These are phyloP conservation scores for Agrilus cyanescens DNA, from an alignment of 2,888 invertebrate species.

Conservation along the genomic window DNA sequence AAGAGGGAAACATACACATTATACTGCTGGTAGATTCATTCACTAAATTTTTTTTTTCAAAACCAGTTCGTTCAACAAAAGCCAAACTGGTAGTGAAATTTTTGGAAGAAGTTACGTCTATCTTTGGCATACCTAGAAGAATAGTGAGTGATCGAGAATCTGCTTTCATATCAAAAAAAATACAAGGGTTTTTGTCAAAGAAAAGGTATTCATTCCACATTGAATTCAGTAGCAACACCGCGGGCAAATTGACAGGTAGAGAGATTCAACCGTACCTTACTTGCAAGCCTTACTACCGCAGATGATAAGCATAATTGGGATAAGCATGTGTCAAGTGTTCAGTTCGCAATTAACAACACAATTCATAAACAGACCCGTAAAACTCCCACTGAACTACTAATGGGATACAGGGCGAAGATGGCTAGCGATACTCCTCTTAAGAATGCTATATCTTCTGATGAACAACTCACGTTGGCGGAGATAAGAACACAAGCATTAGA, in stretches of 20 bases:
- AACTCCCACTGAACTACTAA: slow-evolving; percentile 1
- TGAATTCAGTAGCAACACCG: slow-evolving; percentile 19
- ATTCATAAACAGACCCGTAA: slow-evolving; percentile 5
- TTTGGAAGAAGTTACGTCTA: slow-evolving; percentile 13
- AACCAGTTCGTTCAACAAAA: slow-evolving; percentile 14
- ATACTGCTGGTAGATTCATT: slow-evolving; percentile 21
- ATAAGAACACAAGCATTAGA: slow-evolving; percentile 1
- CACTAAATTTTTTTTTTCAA: slow-evolving; percentile 19
- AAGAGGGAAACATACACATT: slow-evolving; percentile 14
- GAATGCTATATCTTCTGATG: background rate
- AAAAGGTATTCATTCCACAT: slow-evolving; percentile 15
- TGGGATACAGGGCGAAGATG: slow-evolving; percentile 8
- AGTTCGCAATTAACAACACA: slow-evolving; percentile 15
- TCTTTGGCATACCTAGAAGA: slow-evolving; percentile 13
- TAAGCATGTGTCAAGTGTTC: slow-evolving; percentile 7
- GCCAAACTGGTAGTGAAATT: slow-evolving; percentile 12
- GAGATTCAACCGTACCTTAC: slow-evolving; percentile 15
- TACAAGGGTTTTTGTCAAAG: slow-evolving; percentile 16
- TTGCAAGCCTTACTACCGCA: slow-evolving; percentile 17
- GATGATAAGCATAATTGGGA: slow-evolving; percentile 16
- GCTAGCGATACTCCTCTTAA: background rate
- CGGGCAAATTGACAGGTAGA: slow-evolving; percentile 23
- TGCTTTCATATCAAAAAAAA: slow-evolving; percentile 16
- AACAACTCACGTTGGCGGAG: slow-evolving; percentile 9
- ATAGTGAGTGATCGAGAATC: slow-evolving; percentile 20